These are phyloP conservation scores for Holothuria scabra DNA, from an alignment of 53 echinoderm and acorn worm species.

Conservation along the genomic window DNA sequence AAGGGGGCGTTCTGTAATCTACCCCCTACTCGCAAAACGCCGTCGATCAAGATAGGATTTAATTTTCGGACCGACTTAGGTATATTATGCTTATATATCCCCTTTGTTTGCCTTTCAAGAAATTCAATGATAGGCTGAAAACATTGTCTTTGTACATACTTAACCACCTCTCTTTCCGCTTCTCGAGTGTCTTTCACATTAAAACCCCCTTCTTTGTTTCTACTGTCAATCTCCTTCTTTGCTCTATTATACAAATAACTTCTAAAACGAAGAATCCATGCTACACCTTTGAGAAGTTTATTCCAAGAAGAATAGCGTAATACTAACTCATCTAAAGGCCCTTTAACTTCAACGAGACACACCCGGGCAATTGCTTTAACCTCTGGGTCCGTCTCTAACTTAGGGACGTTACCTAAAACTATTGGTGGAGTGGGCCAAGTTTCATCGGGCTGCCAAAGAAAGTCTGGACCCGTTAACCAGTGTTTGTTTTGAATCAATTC, in stretches of 20 bases:
- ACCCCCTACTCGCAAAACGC: no score
- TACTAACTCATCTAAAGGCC: neutral
- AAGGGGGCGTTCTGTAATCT: no score
- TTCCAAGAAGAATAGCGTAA: neutral
- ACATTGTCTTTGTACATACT: no score
- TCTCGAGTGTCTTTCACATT: no score
- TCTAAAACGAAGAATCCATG: slow-evolving; percentile 4
- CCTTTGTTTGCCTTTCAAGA: no score
- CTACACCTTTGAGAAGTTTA: neutral
- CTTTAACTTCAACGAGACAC: neutral
- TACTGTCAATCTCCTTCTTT: neutral
- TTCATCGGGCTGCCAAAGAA: neutral
- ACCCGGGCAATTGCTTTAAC: neutral
- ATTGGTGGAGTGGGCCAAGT: neutral
- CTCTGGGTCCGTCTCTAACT: neutral
- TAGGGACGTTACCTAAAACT: neutral
- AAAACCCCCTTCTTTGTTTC: no score
- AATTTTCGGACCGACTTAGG: no score
- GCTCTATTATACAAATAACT: neutral
- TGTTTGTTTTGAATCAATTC: neutral
- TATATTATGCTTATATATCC: no score
- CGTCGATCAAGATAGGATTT: no score
- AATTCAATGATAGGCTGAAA: no score
- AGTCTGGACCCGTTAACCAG: neutral
- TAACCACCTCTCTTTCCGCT: no score